Percentiles rank a stretch among this genome's conserved stretches.
Conservation (phyloP, 2,797 vertebrate species). For the Clarias platycephalus region DNA sequence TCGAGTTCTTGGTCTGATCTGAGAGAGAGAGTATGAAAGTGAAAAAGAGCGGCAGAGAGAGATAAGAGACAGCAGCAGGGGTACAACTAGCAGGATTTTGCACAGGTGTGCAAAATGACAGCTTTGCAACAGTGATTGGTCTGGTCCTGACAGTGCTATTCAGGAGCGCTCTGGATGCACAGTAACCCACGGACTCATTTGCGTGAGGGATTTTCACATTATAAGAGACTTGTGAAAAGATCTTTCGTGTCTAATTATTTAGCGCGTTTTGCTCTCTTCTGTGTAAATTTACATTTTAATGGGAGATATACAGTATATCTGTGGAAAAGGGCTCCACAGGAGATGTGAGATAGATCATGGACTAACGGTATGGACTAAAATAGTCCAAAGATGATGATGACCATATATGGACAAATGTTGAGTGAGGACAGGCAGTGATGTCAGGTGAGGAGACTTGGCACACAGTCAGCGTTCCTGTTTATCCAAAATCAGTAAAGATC, state of each 20-base stretch:
- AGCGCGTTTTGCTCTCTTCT: not conserved
- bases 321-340: not conserved
- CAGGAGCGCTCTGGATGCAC: not conserved
- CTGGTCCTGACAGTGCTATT: conserved; percentile 3
- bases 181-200: not conserved
- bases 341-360: not conserved
- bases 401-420: not conserved
- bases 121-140: conserved; percentile 11
- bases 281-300: not conserved
- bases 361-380: not conserved
- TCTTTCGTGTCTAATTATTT: not conserved
- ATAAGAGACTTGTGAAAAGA: not conserved
- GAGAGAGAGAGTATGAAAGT: not conserved
- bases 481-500: not conserved
- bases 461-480: not conserved
- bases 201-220: not conserved
- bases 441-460: not conserved
- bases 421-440: not conserved
- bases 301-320: not conserved
- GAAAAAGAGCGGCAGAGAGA: not conserved
- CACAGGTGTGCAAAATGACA: conserved; percentile 24
- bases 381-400: not conserved
- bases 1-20: not conserved
- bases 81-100: not conserved
- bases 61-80: not conserved